phyloP scores from a whole-genome alignment of 1,140 invertebrate genomes.

The Anadara kagoshimensis region DNA sequence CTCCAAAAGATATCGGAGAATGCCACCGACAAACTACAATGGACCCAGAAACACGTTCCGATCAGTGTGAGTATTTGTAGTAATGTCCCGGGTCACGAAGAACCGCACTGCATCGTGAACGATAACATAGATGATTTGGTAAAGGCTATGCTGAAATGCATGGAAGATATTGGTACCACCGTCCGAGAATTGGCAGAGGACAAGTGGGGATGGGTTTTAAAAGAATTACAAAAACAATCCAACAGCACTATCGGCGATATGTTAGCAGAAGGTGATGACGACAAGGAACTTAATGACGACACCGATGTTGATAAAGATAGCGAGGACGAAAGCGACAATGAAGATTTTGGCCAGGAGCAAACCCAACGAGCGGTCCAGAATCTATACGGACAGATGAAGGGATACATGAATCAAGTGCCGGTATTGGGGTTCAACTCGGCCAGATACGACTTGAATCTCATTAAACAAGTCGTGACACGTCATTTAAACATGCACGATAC shows the following conservation, averaged over 20 bases:
- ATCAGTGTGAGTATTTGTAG: constrained; percentile 11
- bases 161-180: no score
- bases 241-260: no score
- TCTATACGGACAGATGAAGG: constrained; percentile 8
- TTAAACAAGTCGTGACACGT: constrained; percentile 28
- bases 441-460: no score
- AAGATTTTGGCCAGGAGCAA: neutral
- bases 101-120: constrained; percentile 17
- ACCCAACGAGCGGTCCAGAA: neutral
- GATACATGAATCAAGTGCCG: neutral
- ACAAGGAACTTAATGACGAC: no score
- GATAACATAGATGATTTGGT: no score
- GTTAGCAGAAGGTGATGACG: neutral
- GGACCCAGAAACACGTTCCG: constrained; percentile 1
- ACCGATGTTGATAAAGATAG: neutral
- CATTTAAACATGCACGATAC: constrained; percentile 27
- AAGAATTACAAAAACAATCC: neutral
- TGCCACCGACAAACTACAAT: no score
- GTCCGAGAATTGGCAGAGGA: neutral
- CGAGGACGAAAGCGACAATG: neutral
- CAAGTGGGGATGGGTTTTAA: constrained; percentile 6
- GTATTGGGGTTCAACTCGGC: constrained; percentile 42
- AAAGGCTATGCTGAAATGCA: no score
- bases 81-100: constrained; percentile 10
- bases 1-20: no score